Percentiles rank a stretch among this genome's conserved stretches.
Evolutionary conservation across 1,140 invertebrate species (phyloP).

Genomic region (Zaprionus camerounensis): DNA sequence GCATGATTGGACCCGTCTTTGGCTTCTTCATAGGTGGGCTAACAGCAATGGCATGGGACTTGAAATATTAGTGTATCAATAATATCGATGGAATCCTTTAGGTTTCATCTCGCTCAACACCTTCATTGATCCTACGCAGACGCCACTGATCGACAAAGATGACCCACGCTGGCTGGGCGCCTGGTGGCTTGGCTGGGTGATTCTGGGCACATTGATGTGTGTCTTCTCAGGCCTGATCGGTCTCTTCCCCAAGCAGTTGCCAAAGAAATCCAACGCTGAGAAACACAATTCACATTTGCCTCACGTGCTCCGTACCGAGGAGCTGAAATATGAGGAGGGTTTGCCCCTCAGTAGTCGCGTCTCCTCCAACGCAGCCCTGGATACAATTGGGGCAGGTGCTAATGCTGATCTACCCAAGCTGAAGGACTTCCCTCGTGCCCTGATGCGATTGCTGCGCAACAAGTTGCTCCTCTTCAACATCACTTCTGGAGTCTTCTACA

Average conservation of each 20-base stretch:
- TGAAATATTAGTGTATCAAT: background rate
- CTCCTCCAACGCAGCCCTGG: constrained; percentile 70
- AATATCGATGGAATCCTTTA: constrained; percentile 60
- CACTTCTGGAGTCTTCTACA: constrained; percentile 86
- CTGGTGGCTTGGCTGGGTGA: constrained; percentile 90
- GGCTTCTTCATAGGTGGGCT: constrained; percentile 76
- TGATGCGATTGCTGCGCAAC: constrained; percentile 87
- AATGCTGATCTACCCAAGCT: constrained; percentile 68
- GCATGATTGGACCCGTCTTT: constrained; percentile 81
- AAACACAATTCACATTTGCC: constrained; percentile 75
- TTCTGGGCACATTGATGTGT: constrained; percentile 86
- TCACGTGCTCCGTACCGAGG: constrained; percentile 72
- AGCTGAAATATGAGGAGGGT: constrained; percentile 70
- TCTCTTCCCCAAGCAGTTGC: constrained; percentile 86
- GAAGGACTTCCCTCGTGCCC: constrained; percentile 86
- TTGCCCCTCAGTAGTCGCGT: constrained; percentile 66
- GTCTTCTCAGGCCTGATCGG: constrained; percentile 86
- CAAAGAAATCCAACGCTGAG: constrained; percentile 48
- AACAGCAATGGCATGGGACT: background rate
- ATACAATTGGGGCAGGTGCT: constrained; percentile 60
- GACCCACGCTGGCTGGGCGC: constrained; percentile 89
- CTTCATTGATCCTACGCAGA: constrained; percentile 88
- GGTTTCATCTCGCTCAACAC: constrained; percentile 87
- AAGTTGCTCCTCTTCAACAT: constrained; percentile 87
- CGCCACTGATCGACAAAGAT: constrained; percentile 87